Evolutionary conservation across 2,888 invertebrate genomes (phyloP).

Genomic region (Eupeodes latifasciatus): DNA sequence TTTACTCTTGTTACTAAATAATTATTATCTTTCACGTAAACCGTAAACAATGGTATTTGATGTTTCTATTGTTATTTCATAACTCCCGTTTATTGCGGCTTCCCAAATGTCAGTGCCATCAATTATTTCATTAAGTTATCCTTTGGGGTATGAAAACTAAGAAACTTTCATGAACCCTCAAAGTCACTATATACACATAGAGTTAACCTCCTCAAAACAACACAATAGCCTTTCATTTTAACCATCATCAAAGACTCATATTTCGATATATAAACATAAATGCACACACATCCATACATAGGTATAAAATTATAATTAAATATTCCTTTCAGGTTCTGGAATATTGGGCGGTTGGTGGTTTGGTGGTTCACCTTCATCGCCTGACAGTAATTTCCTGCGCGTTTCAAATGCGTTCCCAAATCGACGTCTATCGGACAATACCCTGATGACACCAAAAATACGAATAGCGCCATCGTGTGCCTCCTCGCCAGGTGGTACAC

Average conservation of each 20-base stretch:
- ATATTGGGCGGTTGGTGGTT: constrained; percentile 93
- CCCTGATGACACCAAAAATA: constrained; percentile 95
- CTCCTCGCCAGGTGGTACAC: constrained; percentile 90
- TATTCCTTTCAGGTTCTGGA: constrained; percentile 85
- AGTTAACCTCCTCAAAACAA: constrained; percentile 17
- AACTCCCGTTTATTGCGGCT: constrained; percentile 5
- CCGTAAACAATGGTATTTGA: not conserved
- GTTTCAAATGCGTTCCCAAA: constrained; percentile 93
- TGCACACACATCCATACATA: not conserved
- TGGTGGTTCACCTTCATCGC: constrained; percentile 92
- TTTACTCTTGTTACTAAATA: too few species aligned
- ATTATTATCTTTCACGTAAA: not conserved
- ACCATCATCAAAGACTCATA: constrained; percentile 30
- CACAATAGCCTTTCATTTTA: constrained; percentile 50
- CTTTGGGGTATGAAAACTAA: constrained; percentile 22
- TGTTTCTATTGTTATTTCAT: constrained; percentile 9
- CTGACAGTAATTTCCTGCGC: constrained; percentile 93
- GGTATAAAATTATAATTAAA: not conserved
- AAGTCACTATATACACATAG: not conserved
- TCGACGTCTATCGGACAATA: constrained; percentile 95
- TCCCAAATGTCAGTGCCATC: constrained; percentile 20
- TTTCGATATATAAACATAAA: too few species aligned
- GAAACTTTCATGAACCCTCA: constrained; percentile 44
- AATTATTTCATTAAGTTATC: constrained; percentile 37
- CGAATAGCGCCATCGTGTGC: constrained; percentile 95